Conservation (phyloP, 1,140 invertebrate species). For the Trissolcus basalis region DNA sequence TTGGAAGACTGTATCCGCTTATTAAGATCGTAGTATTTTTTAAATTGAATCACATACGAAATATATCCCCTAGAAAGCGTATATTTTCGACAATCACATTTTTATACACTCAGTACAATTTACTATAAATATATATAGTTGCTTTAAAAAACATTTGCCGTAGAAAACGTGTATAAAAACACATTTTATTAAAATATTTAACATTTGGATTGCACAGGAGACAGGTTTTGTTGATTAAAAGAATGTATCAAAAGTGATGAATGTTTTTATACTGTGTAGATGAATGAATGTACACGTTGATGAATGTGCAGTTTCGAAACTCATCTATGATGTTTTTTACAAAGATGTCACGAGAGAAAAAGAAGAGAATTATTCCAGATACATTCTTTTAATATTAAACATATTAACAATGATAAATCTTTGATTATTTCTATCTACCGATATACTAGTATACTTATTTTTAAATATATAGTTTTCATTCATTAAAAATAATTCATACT, state of each 20-base stretch:
- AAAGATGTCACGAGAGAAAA: no score
- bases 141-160: slow-evolving; percentile 9
- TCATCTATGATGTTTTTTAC: no score
- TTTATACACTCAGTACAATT: slow-evolving; percentile 7
- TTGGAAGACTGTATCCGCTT: slow-evolving; percentile 82
- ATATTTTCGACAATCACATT: slow-evolving; percentile 17
- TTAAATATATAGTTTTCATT: background rate
- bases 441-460: background rate
- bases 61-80: background rate
- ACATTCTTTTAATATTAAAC: slow-evolving; percentile 25
- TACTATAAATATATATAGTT: slow-evolving; percentile 15
- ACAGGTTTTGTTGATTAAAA: slow-evolving; percentile 10
- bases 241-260: slow-evolving; percentile 23
- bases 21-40: slow-evolving; percentile 16
- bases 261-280: background rate
- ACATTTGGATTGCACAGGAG: slow-evolving; percentile 37
- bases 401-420: slow-evolving; percentile 37
- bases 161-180: slow-evolving; percentile 23
- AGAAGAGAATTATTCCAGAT: slow-evolving; percentile 6
- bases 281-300: background rate
- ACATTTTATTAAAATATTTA: slow-evolving; percentile 44
- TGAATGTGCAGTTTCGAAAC: no score
- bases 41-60: no score
- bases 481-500: no score
- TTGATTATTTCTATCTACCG: background rate